Conservation (phyloP, 2,113 vertebrate species). For the Upupa epops region DNA sequence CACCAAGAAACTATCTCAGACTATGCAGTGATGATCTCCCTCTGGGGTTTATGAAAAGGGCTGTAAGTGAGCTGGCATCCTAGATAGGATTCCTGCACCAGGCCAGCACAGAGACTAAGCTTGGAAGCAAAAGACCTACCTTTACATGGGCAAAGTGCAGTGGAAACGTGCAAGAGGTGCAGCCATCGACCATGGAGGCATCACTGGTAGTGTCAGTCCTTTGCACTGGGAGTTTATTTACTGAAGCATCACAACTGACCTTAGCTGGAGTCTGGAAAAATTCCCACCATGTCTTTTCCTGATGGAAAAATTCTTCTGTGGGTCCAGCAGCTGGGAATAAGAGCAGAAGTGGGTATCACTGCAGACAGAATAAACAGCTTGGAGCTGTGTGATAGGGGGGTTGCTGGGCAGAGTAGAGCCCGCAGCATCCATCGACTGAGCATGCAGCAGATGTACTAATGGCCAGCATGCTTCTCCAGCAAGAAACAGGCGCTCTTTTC, state of each 20-base stretch:
- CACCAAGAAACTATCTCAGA: neutral
- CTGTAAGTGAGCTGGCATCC: neutral
- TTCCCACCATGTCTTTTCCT: neutral
- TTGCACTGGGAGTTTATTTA: neutral
- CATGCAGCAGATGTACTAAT: neutral
- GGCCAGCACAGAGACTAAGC: neutral
- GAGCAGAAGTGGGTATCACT: neutral
- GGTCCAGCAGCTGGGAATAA: neutral
- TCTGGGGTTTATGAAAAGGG: neutral
- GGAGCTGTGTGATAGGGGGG: neutral
- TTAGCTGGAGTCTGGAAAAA: neutral
- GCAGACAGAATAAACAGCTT: neutral
- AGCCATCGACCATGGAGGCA: neutral
- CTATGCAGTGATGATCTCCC: neutral
- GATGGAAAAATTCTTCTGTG: neutral
- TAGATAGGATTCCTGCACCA: neutral
- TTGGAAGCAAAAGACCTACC: neutral
- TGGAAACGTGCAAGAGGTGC: neutral
- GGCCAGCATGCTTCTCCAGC: neutral
- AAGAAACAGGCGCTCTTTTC: neutral
- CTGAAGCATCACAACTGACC: neutral
- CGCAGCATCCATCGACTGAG: neutral
- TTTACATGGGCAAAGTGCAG: neutral
- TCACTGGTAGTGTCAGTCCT: neutral
- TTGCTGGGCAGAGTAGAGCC: neutral